Base-by-base conservation (phyloP, 1,140 invertebrate species). In the Saccostrea cuccullata region DNA sequence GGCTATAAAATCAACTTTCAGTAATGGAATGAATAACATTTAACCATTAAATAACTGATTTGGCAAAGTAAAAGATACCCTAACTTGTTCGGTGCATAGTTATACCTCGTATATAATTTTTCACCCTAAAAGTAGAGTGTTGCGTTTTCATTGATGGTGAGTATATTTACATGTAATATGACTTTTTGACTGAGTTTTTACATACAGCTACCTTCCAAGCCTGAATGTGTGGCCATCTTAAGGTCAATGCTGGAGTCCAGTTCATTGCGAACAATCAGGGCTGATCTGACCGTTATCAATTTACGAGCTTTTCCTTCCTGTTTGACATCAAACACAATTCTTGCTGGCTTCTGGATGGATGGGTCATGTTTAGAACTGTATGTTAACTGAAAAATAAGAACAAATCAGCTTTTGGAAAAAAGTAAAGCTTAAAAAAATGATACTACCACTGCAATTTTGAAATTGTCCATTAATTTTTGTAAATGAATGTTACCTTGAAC, bases 271-370 rank as follows among this genome's bases (percentile, higher is more conserved):
- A 99, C 95, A 86, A 97, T 96, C 73, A 99, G 95, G 58, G 98
- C 98, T 30, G 98, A 99, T 86, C 98, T 96, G 5, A 99, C 97
- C n/a, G 97, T 98, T n/a, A 99, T 97, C 86, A 99, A 95, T 95
- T 99, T 99, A 88, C 97, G 96, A 0, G 98, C 98, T 58, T 97
- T 98, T 0, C 98, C 98, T 94, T 98, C 98, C 86, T 99, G 95
- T 3, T 97, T 97, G 0, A 99, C 97, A 91, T 97, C 97, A 93
- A 95, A 94, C 87, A 95, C 94, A 82, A 95, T 90, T 2, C 94
- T 88, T 15, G 94, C 93, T 47, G 90, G 89, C 12, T 91, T 92
- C 58, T 91, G 90, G 73, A 90, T 85, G 8, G 84, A 84, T 23
- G 86, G 87, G 36, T 87, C 86, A 84, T 89, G 88, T 58, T 60